Base-by-base conservation (phyloP, 1,140 invertebrate species). In the Drosophila bocki region DNA sequence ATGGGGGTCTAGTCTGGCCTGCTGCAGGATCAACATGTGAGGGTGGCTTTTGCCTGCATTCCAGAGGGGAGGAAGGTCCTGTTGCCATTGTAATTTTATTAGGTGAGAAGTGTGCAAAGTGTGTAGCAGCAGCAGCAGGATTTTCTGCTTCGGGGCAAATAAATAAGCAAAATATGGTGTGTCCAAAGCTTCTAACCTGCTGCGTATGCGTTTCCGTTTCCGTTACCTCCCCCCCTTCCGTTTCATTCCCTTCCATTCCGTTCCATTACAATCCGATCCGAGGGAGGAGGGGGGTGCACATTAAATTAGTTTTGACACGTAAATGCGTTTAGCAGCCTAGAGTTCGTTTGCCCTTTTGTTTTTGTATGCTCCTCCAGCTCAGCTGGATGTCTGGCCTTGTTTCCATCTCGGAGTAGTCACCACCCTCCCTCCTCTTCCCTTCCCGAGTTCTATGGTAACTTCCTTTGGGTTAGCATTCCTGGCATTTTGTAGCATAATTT, bases 241-340 rank as follows among this genome's bases (percentile, higher is more conserved):
- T 58, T 51, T 19, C 39, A 33, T 76, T 65, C 45, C 74, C 33
- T 35, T 35, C 44, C 33, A 26, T 74, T 60, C 12, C 37, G 35
- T 75, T 76, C 57, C 60, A 32, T 50, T 72, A 64, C 60, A 59
- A 19, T 67, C 48, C 56, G 35, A 17, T 29, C 26, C 26, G 58
- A 29, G 47, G 39, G 17, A 3, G 19, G 13, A 2, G 7, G 32
- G 15, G 45, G 29, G 15, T 22, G 44, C 59, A 78, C 82, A 85
- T 90, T 90, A 90, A 88, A 88, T 88, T 88, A 88, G 85, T 88
- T 88, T 72, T 79, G 84, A 88, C 85, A 88, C 85, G 85, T 84
- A 90, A 88, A 84, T 88, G 84, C 84, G 85, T 88, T 88, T 88
- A 87, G 74, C 65, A 57, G 75, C 60, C 59, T 11, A 32, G 59